Evolutionary conservation across 2,888 invertebrate species (phyloP).

Genomic region (Apantesis nais): DNA sequence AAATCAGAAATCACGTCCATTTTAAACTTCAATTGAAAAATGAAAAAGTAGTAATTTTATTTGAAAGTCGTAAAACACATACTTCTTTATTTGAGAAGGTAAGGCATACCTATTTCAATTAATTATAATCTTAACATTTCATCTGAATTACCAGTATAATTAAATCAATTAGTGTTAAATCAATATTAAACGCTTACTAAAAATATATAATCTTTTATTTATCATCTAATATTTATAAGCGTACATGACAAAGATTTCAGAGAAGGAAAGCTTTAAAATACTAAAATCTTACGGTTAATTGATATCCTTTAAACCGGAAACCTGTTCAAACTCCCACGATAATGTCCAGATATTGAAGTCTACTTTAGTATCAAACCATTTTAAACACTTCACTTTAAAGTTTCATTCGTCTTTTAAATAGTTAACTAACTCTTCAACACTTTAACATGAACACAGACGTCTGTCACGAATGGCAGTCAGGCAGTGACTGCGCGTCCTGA

Average conservation of each 20-base stretch:
- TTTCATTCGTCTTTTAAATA: slow-evolving; percentile 6
- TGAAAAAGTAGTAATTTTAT: background rate
- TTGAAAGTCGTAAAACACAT: background rate
- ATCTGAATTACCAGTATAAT: background rate
- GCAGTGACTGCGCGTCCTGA: slow-evolving; percentile 33
- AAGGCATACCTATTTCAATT: background rate
- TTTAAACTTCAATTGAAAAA: background rate
- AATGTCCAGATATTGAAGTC: slow-evolving; percentile 1
- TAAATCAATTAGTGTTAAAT: background rate
- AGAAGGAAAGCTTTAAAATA: background rate
- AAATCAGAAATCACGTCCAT: background rate
- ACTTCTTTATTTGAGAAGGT: background rate
- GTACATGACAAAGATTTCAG: background rate
- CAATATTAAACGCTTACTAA: background rate
- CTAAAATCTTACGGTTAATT: background rate
- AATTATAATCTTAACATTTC: background rate
- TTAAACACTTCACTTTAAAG: slow-evolving; percentile 28
- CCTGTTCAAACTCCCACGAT: background rate
- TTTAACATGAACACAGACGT: slow-evolving; percentile 18
- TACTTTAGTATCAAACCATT: slow-evolving; percentile 25
- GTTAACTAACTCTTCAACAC: slow-evolving; percentile 19
- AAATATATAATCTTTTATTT: no score
- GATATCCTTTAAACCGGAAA: slow-evolving; percentile 1
- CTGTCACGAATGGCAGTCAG: slow-evolving; percentile 15
- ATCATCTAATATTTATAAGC: background rate